Base-by-base conservation (phyloP, 2,888 invertebrate species). In the Brachylomia viminalis region DNA sequence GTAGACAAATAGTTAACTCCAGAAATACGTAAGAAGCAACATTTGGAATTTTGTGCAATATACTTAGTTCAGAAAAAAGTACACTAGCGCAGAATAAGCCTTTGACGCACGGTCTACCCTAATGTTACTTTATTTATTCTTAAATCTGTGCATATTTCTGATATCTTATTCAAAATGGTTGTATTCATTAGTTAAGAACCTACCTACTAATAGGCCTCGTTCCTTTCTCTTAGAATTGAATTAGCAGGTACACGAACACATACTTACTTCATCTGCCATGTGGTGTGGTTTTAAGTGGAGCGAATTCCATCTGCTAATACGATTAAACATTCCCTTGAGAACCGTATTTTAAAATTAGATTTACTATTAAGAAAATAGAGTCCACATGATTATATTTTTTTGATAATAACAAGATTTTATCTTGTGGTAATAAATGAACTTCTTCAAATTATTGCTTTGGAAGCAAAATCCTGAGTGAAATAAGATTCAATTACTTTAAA, bases 321-420 rank as follows among this genome's bases (percentile, higher is more conserved):
- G 2, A 6, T 33, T n/a, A 27, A 11, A 27, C 7, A 20, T 54
- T 13, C n/a, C 33, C 23, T 75, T 42, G 30, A 20, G 0, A 20
- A 47, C 49, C 20, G n/a, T 20, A 49, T 68, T 49, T 66, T 54
- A 66, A n/a, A 15, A 23, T 42, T 69, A 69, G 2, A 38, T 59
- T 59, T 42, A 23, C 15, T 13, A 38, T 7, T 20, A 38, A 68
- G 17, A 33, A 42, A 38, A 27, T 20, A 20, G n/a, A 68, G 20
- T 45, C 20, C 6, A n/a, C 6, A 65, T 27, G 20, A 47, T 20
- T 13, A 47, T 13, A 1, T 30, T 30, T 13, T 30, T 64, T 23
- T 8, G 23, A 65, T 30, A 10, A 49, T 30, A 23, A 23, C 59
- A 20, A 30, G 20, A 2, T 15, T 23, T 23, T 47, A 23, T 49